Percentiles rank a stretch among this genome's conserved stretches.
Conservation (phyloP, 2,113 vertebrate genomes). For the Melanerpes aurifrons region DNA sequence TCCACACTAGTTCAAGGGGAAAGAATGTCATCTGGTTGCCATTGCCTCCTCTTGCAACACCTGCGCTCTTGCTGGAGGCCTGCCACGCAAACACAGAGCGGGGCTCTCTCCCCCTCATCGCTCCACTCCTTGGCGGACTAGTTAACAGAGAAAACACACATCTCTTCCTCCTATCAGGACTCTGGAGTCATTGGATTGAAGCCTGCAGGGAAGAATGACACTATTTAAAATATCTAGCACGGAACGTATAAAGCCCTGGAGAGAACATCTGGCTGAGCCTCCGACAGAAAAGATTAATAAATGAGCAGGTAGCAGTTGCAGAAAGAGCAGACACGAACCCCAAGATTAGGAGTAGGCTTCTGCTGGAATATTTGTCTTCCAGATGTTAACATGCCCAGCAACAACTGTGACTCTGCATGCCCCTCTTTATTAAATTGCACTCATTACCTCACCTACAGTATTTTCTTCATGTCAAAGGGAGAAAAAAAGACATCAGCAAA, state of each 20-base stretch:
- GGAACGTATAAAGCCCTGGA: not conserved
- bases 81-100: not conserved
- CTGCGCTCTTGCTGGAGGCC: not conserved
- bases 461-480: not conserved
- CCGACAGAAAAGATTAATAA: slow-evolving; percentile 12
- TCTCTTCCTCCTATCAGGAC: not conserved
- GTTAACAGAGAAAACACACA: slow-evolving; percentile 38
- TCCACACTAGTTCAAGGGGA: not conserved
- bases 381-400: not conserved
- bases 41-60: slow-evolving; percentile 29
- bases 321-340: not conserved
- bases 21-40: slow-evolving; percentile 64
- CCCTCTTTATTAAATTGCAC: not conserved
- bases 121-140: not conserved
- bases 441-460: not conserved
- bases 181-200: not conserved
- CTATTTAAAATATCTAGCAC: not conserved
- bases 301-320: slow-evolving; percentile 9
- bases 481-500: not conserved
- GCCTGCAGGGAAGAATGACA: not conserved
- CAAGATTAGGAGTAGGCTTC: not conserved
- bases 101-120: not conserved
- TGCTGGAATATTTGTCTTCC: slow-evolving; percentile 13
- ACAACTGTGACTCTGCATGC: not conserved
- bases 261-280: not conserved